phyloP scores from a whole-genome alignment of 2,113 vertebrate genomes.

The Petromus typicus region DNA sequence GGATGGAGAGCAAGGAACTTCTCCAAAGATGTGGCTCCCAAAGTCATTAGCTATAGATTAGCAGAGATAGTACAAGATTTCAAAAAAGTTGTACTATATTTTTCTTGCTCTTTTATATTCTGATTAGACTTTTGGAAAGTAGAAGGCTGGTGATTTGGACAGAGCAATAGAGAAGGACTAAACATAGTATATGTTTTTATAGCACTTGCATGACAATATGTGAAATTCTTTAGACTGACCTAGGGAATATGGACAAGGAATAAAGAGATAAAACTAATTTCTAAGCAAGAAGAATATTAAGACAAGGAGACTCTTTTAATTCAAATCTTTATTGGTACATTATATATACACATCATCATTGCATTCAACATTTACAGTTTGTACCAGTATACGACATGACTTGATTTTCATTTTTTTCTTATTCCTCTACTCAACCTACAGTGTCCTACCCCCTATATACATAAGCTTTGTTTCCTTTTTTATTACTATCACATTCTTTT shows the following conservation, averaged over 20 bases:
- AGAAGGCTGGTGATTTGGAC: neutral
- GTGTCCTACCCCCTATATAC: too few species aligned
- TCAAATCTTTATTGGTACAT: too few species aligned
- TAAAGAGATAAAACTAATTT: neutral
- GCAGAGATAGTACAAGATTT: neutral
- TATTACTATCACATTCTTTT: too few species aligned
- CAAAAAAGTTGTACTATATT: neutral
- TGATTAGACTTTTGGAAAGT: neutral
- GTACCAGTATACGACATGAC: too few species aligned
- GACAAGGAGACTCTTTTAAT: neutral
- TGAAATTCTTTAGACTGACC: neutral
- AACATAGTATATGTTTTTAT: neutral
- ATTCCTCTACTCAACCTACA: too few species aligned
- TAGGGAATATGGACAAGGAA: neutral
- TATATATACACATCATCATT: too few species aligned
- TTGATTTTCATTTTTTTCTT: too few species aligned
- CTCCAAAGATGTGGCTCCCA: neutral
- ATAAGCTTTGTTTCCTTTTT: too few species aligned
- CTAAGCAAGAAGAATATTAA: neutral
- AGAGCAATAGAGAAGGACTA: neutral
- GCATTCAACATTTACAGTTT: too few species aligned
- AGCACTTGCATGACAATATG: neutral
- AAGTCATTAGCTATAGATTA: neutral
- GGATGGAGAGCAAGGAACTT: neutral
- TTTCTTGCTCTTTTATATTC: neutral